Evolutionary conservation across 1,140 invertebrate genomes (phyloP).

Genomic region (Drosophila sulfurigaster): DNA sequence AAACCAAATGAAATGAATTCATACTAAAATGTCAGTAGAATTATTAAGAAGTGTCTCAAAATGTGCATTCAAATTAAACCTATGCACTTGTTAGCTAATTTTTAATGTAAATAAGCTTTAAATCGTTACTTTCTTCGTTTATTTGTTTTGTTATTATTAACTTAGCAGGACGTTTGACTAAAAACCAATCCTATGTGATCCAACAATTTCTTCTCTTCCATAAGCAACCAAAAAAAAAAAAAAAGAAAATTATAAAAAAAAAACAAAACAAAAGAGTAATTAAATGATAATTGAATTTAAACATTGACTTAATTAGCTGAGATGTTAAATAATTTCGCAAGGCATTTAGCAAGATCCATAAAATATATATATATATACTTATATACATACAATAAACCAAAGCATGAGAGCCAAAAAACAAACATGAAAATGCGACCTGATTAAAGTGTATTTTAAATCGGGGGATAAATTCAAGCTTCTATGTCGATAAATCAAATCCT

Average conservation of each 20-base stretch:
- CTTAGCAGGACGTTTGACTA: slow-evolving; percentile 49
- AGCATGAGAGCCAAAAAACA: slow-evolving; percentile 52
- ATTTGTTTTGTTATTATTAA: slow-evolving; percentile 53
- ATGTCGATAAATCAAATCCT: slow-evolving; percentile 62
- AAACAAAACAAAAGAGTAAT: slow-evolving; percentile 11
- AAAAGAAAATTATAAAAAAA: slow-evolving; percentile 41
- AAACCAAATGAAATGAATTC: slow-evolving; percentile 27
- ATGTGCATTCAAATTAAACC: slow-evolving; percentile 43
- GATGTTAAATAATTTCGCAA: slow-evolving; percentile 77
- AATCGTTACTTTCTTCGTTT: slow-evolving; percentile 68
- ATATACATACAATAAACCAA: slow-evolving; percentile 67
- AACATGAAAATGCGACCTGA: slow-evolving; percentile 7
- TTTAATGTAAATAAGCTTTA: slow-evolving; percentile 78
- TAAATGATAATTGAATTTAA: slow-evolving; percentile 45
- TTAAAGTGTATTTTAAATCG: neutral
- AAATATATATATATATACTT: slow-evolving; percentile 31
- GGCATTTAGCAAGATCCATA: slow-evolving; percentile 65
- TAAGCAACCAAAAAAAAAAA: slow-evolving; percentile 61
- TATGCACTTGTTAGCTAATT: slow-evolving; percentile 70
- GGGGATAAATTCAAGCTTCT: slow-evolving; percentile 2
- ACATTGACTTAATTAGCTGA: slow-evolving; percentile 77
- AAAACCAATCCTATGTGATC: slow-evolving; percentile 78
- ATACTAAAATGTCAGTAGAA: slow-evolving; percentile 40
- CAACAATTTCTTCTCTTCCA: slow-evolving; percentile 84
- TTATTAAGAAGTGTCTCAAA: slow-evolving; percentile 11